These are phyloP conservation scores for Linyphia triangularis DNA, from an alignment of 2,888 invertebrate species.

Conservation along the genomic window DNA sequence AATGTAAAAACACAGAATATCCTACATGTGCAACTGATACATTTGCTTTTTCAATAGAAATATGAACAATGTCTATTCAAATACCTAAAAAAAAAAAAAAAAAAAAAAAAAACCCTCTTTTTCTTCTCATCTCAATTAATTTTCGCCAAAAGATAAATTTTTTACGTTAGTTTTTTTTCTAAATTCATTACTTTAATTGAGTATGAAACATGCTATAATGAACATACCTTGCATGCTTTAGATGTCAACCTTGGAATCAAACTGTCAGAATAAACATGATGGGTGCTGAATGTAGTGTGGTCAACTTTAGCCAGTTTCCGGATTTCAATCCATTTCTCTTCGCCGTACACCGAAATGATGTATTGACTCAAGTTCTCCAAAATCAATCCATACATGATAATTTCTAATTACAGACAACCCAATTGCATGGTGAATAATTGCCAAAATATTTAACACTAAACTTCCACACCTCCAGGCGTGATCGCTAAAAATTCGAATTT, in stretches of 20 bases:
- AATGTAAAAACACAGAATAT: too few relatives aligned
- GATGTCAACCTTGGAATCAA: slow-evolving; percentile 90
- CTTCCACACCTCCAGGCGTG: too few relatives aligned
- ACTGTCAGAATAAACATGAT: slow-evolving; percentile 95
- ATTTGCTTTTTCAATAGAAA: too few relatives aligned
- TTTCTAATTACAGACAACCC: neutral
- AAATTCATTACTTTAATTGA: too few relatives aligned
- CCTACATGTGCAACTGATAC: too few relatives aligned
- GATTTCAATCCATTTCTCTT: slow-evolving; percentile 95
- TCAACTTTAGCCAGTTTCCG: slow-evolving; percentile 91
- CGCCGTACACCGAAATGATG: slow-evolving; percentile 95
- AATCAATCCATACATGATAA: slow-evolving; percentile 94
- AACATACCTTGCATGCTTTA: slow-evolving; percentile 89
- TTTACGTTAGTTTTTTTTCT: too few relatives aligned
- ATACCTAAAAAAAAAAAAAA: too few relatives aligned
- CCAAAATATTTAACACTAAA: neutral
- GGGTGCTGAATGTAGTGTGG: slow-evolving; percentile 86
- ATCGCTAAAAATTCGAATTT: neutral
- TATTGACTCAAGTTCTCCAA: slow-evolving; percentile 96
- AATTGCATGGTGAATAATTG: neutral
- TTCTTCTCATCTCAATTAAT: too few relatives aligned
- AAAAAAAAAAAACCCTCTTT: too few relatives aligned
- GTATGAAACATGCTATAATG: neutral
- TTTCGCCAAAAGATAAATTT: too few relatives aligned
- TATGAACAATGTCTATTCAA: too few relatives aligned